A percentile compares a stretch with the other conserved stretches of the same genome.
These are phyloP conservation scores for Cheirogaleus major DNA, from an alignment of 2,797 vertebrate species.

Conservation along the genomic window DNA sequence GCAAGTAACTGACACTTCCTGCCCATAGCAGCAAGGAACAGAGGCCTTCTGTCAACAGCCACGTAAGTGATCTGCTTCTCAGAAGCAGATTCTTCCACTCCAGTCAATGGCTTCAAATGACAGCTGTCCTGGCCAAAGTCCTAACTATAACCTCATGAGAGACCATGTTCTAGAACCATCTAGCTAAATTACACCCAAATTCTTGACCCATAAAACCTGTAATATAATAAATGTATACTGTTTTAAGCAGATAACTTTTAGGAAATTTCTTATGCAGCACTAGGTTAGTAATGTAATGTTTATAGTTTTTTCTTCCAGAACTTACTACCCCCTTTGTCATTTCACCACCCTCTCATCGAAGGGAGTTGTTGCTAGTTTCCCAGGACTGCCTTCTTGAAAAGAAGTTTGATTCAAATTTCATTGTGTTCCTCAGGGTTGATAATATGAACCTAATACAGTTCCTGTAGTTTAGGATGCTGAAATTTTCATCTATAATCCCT, in stretches of 20 bases:
- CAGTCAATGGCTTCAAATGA: not conserved
- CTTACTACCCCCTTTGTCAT: not conserved
- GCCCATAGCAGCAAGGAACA: not conserved
- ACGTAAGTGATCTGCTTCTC: not conserved
- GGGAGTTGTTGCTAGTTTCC: not conserved
- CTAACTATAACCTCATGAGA: not conserved
- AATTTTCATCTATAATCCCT: not conserved
- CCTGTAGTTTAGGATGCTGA: not conserved
- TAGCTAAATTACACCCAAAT: not conserved
- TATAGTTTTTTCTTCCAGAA: not conserved
- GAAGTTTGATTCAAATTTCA: not conserved
- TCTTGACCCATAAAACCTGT: not conserved
- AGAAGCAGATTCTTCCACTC: not conserved
- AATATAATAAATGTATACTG: not conserved
- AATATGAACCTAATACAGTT: not conserved
- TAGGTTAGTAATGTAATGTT: not conserved
- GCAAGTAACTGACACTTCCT: not conserved
- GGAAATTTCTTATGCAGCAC: not conserved
- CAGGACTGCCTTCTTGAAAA: not conserved
- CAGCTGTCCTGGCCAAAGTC: no score
- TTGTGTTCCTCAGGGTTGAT: not conserved
- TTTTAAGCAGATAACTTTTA: not conserved
- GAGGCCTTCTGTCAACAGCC: not conserved
- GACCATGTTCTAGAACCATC: not conserved
- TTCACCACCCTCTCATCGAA: not conserved